Evolutionary conservation across 2,797 vertebrate genomes (phyloP), one percentile per base, ranked within the genome.

Genomic region (Lepus townsendii): DNA sequence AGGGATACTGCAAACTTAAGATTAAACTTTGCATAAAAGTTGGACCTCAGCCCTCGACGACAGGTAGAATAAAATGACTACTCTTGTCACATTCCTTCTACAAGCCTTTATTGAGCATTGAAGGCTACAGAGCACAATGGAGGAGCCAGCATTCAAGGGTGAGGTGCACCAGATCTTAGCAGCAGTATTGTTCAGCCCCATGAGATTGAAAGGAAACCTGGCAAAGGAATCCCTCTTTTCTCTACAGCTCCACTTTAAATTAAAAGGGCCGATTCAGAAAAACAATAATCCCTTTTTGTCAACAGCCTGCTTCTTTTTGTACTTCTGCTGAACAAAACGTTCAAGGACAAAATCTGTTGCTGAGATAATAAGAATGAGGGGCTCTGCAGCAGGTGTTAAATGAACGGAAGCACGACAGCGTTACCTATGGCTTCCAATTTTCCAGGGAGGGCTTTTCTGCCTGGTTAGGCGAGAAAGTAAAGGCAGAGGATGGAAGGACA

Each of bases 381-480:
- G 14, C 57, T 5, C 2, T 0, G 52, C 5, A 0, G 79, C 95
- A 68, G 94, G 86, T 89, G 88, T 19, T 62, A 50, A 42, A 13
- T 1, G 83, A 65, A 54, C 2, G 0, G 93, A 85, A 63, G 71
- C 69, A 0, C 2, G 82, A 75, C 84, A 1, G 73, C 0, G 4
- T 77, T 78, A 66, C 95, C 95, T 14, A 5, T 0, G 1, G 77
- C 93, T 69, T 75, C 86, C 91, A 79, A 7, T 62, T 80, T 94
- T 19, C 83, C 73, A 90, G 24, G 65, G 60, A 93, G 30, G 62
- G 13, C 20, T 93, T 93, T 95, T 79, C 94, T 71, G 78, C 93
- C 95, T 83, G 83, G 65, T 88, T 69, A 88, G 89, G 90, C 65
- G 85, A 78, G 80, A 93, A 86, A 95, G 87, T 50, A 57, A 91